These are phyloP conservation scores for Hylyphantes graminicola DNA, from an alignment of 1,140 invertebrate species.

Conservation along the genomic window DNA sequence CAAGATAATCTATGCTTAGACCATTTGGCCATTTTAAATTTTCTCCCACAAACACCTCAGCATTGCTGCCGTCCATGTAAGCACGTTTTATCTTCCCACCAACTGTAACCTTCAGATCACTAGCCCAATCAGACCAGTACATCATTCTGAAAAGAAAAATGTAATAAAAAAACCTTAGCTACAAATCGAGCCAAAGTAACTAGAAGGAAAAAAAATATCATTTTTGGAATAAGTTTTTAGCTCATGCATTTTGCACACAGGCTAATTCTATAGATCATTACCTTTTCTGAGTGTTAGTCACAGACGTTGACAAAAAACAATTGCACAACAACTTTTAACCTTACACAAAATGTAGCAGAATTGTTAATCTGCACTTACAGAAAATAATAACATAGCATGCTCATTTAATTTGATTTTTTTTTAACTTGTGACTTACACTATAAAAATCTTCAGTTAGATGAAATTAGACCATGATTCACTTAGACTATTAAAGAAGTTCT, in stretches of 20 bases:
- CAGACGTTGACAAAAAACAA: neutral
- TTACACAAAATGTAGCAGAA: neutral
- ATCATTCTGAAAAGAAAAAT: conserved; percentile 66
- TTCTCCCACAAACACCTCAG: conserved; percentile 66
- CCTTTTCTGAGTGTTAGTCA: too few relatives aligned
- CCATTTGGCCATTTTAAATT: conserved; percentile 73
- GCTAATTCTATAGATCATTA: too few relatives aligned
- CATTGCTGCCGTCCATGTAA: conserved; percentile 71
- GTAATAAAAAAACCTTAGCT: conserved; percentile 2
- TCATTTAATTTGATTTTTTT: too few relatives aligned
- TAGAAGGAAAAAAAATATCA: too few relatives aligned
- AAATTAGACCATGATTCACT: too few relatives aligned
- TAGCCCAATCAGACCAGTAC: conserved; percentile 72
- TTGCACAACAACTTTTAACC: neutral
- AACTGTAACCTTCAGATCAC: conserved; percentile 45
- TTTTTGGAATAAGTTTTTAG: too few relatives aligned
- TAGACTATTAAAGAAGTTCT: too few relatives aligned
- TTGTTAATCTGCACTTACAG: too few relatives aligned
- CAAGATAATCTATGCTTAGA: conserved; percentile 70
- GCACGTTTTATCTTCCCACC: conserved; percentile 70
- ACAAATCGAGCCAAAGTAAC: neutral
- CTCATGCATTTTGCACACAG: too few relatives aligned
- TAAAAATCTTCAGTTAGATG: too few relatives aligned
- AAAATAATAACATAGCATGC: too few relatives aligned
- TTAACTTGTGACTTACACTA: too few relatives aligned